phyloP scores from a whole-genome alignment of 2,113 vertebrate genomes.

The Microtus richardsoni region DNA sequence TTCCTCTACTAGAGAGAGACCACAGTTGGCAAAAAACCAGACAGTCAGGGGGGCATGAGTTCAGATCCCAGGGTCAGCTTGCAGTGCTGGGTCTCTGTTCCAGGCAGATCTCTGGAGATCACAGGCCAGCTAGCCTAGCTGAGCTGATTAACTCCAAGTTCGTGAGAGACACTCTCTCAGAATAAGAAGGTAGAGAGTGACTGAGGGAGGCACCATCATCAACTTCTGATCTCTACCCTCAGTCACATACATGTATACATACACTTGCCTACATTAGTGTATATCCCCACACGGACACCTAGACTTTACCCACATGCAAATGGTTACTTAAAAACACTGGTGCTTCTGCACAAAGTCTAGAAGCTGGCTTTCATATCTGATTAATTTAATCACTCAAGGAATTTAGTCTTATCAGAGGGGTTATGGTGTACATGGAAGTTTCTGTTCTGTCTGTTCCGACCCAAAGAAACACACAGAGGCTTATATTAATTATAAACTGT shows the following conservation, averaged over 20 bases:
- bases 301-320: background rate
- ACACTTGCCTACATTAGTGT: too few species aligned
- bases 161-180: background rate
- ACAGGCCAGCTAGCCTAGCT: too few species aligned
- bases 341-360: constrained; percentile 43
- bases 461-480: too few species aligned
- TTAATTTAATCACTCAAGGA: background rate
- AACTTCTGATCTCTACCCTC: background rate
- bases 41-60: background rate
- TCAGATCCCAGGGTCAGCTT: background rate
- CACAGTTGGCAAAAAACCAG: background rate
- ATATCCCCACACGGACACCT: too few species aligned
- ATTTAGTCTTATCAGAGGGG: background rate
- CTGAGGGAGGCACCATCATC: too few species aligned
- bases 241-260: too few species aligned
- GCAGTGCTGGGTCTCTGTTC: background rate
- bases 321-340: constrained; percentile 3
- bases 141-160: background rate
- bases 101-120: background rate
- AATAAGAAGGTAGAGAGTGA: background rate
- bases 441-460: too few species aligned
- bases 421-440: background rate
- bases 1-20: background rate
- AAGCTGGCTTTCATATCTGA: constrained; percentile 1
- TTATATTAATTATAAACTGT: too few species aligned